Evolutionary conservation across 2,113 vertebrate genomes (phyloP), one percentile per base, ranked within the genome.

Genomic region (Eretmochelys imbricata): DNA sequence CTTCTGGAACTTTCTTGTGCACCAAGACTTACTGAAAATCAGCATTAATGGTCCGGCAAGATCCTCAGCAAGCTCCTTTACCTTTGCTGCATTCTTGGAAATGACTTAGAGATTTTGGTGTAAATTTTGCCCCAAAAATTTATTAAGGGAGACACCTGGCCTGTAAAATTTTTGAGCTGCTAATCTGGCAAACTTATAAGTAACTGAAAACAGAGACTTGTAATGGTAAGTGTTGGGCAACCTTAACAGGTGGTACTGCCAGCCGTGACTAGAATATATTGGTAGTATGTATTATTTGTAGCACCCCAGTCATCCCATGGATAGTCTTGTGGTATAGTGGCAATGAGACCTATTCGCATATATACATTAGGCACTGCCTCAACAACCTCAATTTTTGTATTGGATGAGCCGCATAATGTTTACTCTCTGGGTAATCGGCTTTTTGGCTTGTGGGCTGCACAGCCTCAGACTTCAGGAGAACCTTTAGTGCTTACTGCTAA

Each of bases 101-200:
- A 46, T 85, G 16, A 24, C 20, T 69, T 7, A 65, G 10, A 7
- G 48, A 4, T 10, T 2, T 80, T 80, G 48, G n/a, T 82, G 48
- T 31, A 16, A 6, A 42, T 91, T 82, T 86, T 72, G 82, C 19
- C 38, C 12, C 0, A 51, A 11, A 80, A 7, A 6, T 11, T 35
- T 16, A 76, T 13, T 62, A 49, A 54, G 0, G 1, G 55, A 1
- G 69, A 5, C 24, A 93, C 3, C 69, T 84, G 48, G 31, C 8
- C 6, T 69, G 42, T 80, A 88, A 80, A 82, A 27, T 1, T 57
- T 84, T 46, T 29, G 17, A 82, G 72, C 78, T 8, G 22, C 3
- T 46, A 5, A 72, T 1, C 59, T 35, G 14, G 20, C n/a, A 65
- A 91, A 76, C 3, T 42, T 76, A 10, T 82, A 93, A 69, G 54